A percentile compares a stretch with the other conserved stretches of the same genome.
Evolutionary conservation across 2,113 vertebrate genomes (phyloP).

Genomic region (Gymnarchus niloticus): DNA sequence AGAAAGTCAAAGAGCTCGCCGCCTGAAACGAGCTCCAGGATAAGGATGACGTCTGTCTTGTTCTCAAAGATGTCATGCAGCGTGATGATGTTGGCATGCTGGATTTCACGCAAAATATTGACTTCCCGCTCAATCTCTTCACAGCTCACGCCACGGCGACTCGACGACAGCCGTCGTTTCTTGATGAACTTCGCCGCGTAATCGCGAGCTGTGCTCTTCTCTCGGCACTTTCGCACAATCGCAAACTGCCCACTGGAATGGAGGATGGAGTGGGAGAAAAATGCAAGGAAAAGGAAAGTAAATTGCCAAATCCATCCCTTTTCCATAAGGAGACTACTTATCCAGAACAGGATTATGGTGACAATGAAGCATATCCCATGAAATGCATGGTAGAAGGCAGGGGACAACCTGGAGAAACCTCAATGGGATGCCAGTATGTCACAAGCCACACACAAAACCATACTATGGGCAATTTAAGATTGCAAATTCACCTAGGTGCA

Average conservation of each 20-base stretch:
- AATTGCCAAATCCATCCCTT: neutral
- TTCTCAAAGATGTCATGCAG: constrained; percentile 97
- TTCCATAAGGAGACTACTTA: neutral
- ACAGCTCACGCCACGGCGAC: constrained; percentile 86
- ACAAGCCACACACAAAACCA: neutral
- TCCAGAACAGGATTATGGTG: too few species aligned
- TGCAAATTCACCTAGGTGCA: neutral
- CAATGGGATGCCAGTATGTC: too few species aligned
- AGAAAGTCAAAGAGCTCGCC: constrained; percentile 94
- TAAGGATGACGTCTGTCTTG: constrained; percentile 93
- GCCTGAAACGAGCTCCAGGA: constrained; percentile 91
- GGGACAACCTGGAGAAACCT: neutral
- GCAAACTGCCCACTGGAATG: constrained; percentile 83
- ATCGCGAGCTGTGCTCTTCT: constrained; percentile 71
- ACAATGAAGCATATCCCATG: neutral
- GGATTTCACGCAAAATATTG: constrained; percentile 90
- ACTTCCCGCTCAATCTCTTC: constrained; percentile 96
- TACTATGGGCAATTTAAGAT: neutral
- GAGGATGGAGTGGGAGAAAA: neutral
- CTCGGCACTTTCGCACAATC: constrained; percentile 87
- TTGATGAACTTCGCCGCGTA: constrained; percentile 97
- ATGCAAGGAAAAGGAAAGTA: neutral
- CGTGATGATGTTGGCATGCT: constrained; percentile 97
- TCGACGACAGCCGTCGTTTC: constrained; percentile 88
- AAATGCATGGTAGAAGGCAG: neutral